Evolutionary conservation across 1,140 invertebrate species (phyloP).

Genomic region (Scaptomyza pallida): DNA sequence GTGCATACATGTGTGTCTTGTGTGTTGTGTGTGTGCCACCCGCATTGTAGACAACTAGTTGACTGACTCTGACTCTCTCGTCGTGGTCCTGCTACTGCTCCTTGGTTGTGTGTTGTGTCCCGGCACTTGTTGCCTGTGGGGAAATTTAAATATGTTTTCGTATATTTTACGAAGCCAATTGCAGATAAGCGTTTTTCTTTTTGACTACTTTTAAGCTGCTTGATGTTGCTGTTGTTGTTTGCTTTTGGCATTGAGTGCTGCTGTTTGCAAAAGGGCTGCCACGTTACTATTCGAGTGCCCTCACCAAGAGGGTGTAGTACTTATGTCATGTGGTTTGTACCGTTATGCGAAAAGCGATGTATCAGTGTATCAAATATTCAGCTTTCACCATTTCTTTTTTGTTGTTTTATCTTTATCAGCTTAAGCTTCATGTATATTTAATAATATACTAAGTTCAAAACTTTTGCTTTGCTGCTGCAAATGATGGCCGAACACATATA

Average conservation of each 20-base stretch:
- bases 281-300: background rate
- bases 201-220: constrained; percentile 53
- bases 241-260: constrained; percentile 56
- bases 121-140: constrained; percentile 73
- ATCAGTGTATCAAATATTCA: no score
- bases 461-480: constrained; percentile 32
- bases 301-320: background rate
- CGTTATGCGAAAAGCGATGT: background rate
- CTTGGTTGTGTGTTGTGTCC: constrained; percentile 17
- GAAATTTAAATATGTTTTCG: constrained; percentile 68
- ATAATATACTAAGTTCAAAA: constrained; percentile 50
- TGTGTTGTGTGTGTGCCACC: constrained; percentile 32
- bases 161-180: constrained; percentile 73
- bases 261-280: constrained; percentile 5
- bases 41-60: constrained; percentile 54
- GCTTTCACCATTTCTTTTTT: background rate
- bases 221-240: no score
- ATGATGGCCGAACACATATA: background rate
- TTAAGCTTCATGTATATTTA: constrained; percentile 39
- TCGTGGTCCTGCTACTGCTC: constrained; percentile 4
- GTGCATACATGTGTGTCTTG: background rate
- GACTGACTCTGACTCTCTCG: constrained; percentile 28
- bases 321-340: background rate
- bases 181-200: constrained; percentile 77
- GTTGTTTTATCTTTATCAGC: no score